Evolutionary conservation across 1,140 invertebrate genomes (phyloP).

Genomic region (Berghia stephanieae): DNA sequence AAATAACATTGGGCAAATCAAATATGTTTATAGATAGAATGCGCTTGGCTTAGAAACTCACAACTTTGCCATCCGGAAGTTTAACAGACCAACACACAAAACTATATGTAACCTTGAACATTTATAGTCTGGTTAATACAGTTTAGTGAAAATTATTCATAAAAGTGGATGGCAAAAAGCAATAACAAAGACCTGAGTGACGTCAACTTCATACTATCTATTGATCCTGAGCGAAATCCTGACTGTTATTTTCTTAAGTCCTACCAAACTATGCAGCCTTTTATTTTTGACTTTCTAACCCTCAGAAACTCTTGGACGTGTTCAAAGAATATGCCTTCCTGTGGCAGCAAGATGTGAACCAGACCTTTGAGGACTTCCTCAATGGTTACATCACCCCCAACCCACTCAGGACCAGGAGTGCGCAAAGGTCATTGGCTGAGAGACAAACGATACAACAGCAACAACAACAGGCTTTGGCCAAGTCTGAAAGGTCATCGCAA

Average conservation of each 20-base stretch:
- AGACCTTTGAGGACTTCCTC: conserved; percentile 64
- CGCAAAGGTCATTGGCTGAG: conserved; percentile 40
- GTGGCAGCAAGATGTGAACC: conserved; percentile 65
- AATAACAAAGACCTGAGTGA: too few species aligned
- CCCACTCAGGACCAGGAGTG: conserved; percentile 46
- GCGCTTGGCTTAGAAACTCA: too few species aligned
- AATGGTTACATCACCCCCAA: conserved; percentile 59
- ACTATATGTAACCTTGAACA: too few species aligned
- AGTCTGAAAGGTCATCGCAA: conserved; percentile 47
- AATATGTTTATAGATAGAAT: too few species aligned
- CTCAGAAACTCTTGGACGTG: conserved; percentile 56
- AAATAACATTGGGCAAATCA: too few species aligned
- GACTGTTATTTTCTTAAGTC: too few species aligned
- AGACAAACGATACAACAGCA: conserved; percentile 38
- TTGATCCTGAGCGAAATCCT: too few species aligned
- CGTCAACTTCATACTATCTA: too few species aligned
- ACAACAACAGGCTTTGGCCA: conserved; percentile 16
- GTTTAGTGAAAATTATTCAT: neutral
- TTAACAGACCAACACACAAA: too few species aligned
- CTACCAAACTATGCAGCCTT: neutral
- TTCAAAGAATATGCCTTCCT: conserved; percentile 64
- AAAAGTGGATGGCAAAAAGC: too few species aligned
- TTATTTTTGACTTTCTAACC: conserved; percentile 22
- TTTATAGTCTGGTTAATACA: too few species aligned
- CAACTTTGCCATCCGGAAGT: too few species aligned